Conservation (phyloP, 2,797 vertebrate genomes). For the Lagothrix lagotricha region DNA sequence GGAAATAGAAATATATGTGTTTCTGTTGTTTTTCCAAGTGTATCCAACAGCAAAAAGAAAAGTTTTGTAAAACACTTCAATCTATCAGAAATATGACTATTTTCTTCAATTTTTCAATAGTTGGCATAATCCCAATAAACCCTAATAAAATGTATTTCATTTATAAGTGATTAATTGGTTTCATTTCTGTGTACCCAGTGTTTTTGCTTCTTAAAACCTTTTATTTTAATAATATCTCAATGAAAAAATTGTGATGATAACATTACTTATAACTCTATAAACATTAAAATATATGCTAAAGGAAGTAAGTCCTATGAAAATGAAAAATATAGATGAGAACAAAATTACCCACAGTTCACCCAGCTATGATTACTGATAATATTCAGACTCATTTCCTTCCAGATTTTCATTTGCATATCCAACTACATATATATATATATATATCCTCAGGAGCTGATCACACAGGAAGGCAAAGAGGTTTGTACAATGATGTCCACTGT, state of each 20-base stretch:
- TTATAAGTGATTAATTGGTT: neutral
- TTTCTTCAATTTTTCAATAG: neutral
- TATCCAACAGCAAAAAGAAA: neutral
- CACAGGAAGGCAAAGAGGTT: neutral
- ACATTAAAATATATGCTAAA: neutral
- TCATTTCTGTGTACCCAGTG: neutral
- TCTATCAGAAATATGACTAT: neutral
- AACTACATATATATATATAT: neutral
- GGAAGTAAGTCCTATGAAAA: neutral
- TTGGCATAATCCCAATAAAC: neutral
- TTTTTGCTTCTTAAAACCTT: neutral
- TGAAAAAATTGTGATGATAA: neutral
- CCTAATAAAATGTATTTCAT: neutral
- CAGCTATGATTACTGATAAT: neutral
- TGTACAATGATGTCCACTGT: neutral
- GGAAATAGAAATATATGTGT: neutral
- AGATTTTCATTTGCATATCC: neutral
- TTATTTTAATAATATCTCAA: neutral
- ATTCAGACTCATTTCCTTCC: neutral
- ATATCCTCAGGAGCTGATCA: neutral
- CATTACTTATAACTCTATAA: neutral
- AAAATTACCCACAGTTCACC: neutral
- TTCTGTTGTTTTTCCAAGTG: neutral
- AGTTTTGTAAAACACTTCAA: neutral
- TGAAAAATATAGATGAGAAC: conserved; percentile 6